These are phyloP conservation scores for Nephrotoma guestfalica DNA, from an alignment of 2,888 invertebrate genomes.

Conservation along the genomic window DNA sequence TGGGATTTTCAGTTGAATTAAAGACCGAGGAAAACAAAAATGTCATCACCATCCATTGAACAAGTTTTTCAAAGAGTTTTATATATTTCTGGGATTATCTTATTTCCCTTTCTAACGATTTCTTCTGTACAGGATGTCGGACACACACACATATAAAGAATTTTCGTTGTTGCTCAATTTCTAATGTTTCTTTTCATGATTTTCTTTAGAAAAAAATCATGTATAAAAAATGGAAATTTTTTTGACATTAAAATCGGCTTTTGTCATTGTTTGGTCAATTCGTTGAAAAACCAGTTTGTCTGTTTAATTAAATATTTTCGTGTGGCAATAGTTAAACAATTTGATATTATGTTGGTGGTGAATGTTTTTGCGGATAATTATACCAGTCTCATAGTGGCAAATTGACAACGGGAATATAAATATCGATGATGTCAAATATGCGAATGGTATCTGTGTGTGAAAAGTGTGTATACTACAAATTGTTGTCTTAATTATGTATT, in stretches of 20 bases:
- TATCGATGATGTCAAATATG: not conserved
- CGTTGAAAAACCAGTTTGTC: not conserved
- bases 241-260: not conserved
- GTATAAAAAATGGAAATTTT: not conserved
- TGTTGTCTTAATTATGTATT: not conserved
- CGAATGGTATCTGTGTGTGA: not conserved
- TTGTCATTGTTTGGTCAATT: not conserved
- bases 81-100: not conserved
- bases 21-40: not conserved
- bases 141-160: not conserved
- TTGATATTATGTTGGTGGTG: too few relatives aligned
- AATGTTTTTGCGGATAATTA: not conserved
- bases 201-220: not conserved
- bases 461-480: not conserved
- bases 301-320: not conserved
- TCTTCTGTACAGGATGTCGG: not conserved
- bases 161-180: not conserved
- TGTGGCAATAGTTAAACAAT: not conserved
- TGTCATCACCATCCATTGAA: not conserved
- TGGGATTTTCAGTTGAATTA: not conserved
- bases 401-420: not conserved
- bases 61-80: not conserved
- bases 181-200: not conserved
- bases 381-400: not conserved
- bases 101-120: not conserved